Evolutionary conservation across 2,113 vertebrate genomes (phyloP), one percentile per base, ranked within the genome.

Genomic region (Loxodonta africana): DNA sequence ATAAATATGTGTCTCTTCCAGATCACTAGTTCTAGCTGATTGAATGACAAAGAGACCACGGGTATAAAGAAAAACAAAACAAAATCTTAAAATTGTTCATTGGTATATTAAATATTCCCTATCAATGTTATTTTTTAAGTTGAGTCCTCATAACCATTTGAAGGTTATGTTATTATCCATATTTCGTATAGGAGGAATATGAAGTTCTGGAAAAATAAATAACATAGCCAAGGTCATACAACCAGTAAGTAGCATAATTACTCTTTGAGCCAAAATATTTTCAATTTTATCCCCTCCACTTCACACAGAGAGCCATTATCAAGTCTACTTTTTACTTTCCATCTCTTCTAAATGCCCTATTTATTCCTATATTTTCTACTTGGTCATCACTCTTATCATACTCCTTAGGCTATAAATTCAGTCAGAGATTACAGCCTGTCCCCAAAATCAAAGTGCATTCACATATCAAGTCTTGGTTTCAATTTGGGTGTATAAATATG

Each of bases 321-420:
- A 83, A 9, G 6, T 92, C 15, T 69, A 48, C 21, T 76, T 88
- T 92, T 90, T 23, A 90, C 88, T 89, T 92, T 48, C 33, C n/a
- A 21, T 62, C 6, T 48, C 33, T 84, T 53, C 28, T 69, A 88
- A 94, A 48, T 48, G 4, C 11, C 33, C 18, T 33, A 0, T 44
- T 84, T 87, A 51, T 88, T 83, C 12, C 44, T 46, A 7, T 76
- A n/a, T 62, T 90, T 94, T 84, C 9, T 87, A 80, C 5, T 90
- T 96, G 94, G 25, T 88, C 20, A 53, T 80, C 51, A 90, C n/a
- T 92, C 12, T 89, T 83, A 81, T 84, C 23, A 90, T 17, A 69
- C 69, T 81, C 23, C 41, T 51, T 46, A 60, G 23, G 8, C 33
- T 88, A 51, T 76, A 85, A 44, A 78, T 88, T 73, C 65, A 82